Conservation (phyloP, 2,888 invertebrate species). For the Chrysotoxum bicinctum region DNA sequence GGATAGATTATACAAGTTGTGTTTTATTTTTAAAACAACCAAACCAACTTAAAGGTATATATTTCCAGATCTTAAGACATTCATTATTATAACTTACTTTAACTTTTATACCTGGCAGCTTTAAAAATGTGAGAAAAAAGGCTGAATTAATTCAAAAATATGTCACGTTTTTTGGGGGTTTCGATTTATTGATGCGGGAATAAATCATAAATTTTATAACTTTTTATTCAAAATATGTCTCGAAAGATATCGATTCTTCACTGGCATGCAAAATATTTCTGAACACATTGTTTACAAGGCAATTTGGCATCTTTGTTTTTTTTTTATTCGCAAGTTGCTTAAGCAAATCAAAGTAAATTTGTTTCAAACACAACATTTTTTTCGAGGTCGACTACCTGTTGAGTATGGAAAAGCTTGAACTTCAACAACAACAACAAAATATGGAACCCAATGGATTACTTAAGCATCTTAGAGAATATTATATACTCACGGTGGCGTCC, state of each 20-base stretch:
- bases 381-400: constrained; percentile 54
- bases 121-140: constrained; percentile 12
- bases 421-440: constrained; percentile 22
- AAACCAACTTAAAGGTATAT: neutral
- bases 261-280: constrained; percentile 44
- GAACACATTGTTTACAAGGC: constrained; percentile 28
- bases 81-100: neutral
- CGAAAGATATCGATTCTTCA: neutral
- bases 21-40: neutral
- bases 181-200: constrained; percentile 18
- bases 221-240: neutral
- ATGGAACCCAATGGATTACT: constrained; percentile 26
- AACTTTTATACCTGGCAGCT: neutral
- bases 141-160: constrained; percentile 48
- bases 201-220: constrained; percentile 25
- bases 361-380: constrained; percentile 25
- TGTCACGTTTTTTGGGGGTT: constrained; percentile 43
- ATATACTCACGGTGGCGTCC: neutral
- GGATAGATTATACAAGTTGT: constrained; percentile 18
- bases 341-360: constrained; percentile 22
- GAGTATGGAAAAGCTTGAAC: constrained; percentile 55
- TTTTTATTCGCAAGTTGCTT: neutral
- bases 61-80: constrained; percentile 20
- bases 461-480: constrained; percentile 20
- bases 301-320: constrained; percentile 32